These are phyloP conservation scores for Verasper variegatus DNA, from an alignment of 2,113 vertebrate genomes.

Conservation along the genomic window DNA sequence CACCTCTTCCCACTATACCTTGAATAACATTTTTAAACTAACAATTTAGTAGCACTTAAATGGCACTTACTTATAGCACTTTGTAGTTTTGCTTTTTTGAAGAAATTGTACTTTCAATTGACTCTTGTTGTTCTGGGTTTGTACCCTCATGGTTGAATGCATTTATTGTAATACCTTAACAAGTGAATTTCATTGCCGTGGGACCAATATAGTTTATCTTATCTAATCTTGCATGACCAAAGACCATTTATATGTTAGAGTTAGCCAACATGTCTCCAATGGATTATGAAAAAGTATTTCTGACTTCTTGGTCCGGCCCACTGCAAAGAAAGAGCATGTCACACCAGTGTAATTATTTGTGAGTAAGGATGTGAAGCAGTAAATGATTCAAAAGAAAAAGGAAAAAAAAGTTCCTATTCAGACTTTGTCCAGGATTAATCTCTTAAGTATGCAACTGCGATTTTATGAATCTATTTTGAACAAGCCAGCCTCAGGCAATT, in stretches of 20 bases:
- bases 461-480: background rate
- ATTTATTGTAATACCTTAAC: no score
- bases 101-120: no score
- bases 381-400: background rate
- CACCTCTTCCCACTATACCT: no score
- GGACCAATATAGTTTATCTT: no score
- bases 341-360: background rate
- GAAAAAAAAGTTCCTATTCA: background rate
- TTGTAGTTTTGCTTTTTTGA: no score
- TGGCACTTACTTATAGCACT: no score
- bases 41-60: no score
- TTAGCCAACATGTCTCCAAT: constrained; percentile 26
- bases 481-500: background rate
- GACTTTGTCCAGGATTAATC: constrained; percentile 7
- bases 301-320: background rate
- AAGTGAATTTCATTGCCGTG: no score
- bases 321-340: constrained; percentile 23
- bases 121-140: no score
- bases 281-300: constrained; percentile 46
- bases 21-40: no score
- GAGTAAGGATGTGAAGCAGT: constrained; percentile 4
- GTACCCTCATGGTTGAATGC: no score
- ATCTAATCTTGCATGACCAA: background rate
- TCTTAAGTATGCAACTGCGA: background rate
- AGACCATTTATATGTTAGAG: background rate